Evolutionary conservation across 2,888 invertebrate species (phyloP).

Genomic region (Himalopsyche kuldschensis): DNA sequence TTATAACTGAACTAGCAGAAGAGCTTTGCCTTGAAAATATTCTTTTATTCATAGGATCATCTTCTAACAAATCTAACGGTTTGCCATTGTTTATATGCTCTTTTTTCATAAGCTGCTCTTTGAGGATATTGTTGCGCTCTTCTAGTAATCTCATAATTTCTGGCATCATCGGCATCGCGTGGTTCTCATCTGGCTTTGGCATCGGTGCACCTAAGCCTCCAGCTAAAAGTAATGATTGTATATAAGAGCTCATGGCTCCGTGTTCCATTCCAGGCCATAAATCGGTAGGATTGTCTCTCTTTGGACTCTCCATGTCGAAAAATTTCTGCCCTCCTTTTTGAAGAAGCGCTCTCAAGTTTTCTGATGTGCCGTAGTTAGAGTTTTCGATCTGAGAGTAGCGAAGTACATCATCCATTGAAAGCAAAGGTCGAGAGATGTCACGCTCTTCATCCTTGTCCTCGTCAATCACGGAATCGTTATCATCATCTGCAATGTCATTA

Average conservation of each 20-base stretch:
- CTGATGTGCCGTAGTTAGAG: constrained; percentile 48
- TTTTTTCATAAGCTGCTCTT: constrained; percentile 35
- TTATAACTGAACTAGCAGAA: constrained; percentile 48
- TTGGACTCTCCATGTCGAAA: constrained; percentile 38
- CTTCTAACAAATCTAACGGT: constrained; percentile 32
- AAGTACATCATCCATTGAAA: constrained; percentile 63
- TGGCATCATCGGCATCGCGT: constrained; percentile 50
- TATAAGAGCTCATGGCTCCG: constrained; percentile 57
- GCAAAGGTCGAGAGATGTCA: constrained; percentile 59
- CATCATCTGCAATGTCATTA: constrained; percentile 56
- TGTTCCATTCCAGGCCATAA: constrained; percentile 54
- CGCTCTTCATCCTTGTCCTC: constrained; percentile 65
- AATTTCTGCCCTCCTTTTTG: constrained; percentile 53
- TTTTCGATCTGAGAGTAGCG: constrained; percentile 57
- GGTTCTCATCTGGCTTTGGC: constrained; percentile 49
- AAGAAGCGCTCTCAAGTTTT: constrained; percentile 57
- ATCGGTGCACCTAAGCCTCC: constrained; percentile 43
- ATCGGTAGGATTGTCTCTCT: constrained; percentile 42
- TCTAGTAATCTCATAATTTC: constrained; percentile 63
- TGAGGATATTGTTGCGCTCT: constrained; percentile 52
- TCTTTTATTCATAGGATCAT: constrained; percentile 42
- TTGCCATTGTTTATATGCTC: constrained; percentile 42
- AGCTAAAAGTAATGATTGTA: constrained; percentile 56
- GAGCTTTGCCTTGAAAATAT: constrained; percentile 49
- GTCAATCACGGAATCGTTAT: constrained; percentile 61